These are phyloP conservation scores for Drosophila helvetica DNA, from an alignment of 2,888 invertebrate genomes.

Conservation along the genomic window DNA sequence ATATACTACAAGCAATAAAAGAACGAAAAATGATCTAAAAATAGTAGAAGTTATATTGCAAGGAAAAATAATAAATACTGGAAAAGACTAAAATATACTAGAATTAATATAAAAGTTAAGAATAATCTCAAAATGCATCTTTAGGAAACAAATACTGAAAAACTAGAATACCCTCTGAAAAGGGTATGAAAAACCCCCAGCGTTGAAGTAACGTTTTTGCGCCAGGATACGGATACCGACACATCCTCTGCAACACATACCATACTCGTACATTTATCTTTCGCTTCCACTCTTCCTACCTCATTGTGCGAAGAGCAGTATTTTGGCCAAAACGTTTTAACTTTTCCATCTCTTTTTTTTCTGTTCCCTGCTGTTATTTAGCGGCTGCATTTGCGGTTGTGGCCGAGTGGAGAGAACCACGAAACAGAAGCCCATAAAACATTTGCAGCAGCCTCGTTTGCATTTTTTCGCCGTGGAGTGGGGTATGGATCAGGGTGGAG, in stretches of 20 bases:
- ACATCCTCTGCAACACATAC: slow-evolving; percentile 2
- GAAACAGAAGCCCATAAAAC: slow-evolving; percentile 59
- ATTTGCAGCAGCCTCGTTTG: slow-evolving; percentile 58
- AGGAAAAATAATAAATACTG: too few relatives aligned
- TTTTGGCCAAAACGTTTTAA: slow-evolving; percentile 52
- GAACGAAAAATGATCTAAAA: too few relatives aligned
- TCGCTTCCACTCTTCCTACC: slow-evolving; percentile 9
- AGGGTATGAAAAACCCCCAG: background rate
- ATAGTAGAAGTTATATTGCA: too few relatives aligned
- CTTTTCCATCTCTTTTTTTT: slow-evolving; percentile 34
- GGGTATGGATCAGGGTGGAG: slow-evolving; percentile 1
- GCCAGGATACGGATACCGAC: slow-evolving; percentile 49
- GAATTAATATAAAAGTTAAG: background rate
- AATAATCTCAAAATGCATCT: too few relatives aligned
- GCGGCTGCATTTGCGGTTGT: slow-evolving; percentile 30
- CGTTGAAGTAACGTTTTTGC: slow-evolving; percentile 16
- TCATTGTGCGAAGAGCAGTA: slow-evolving; percentile 16
- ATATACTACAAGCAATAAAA: too few relatives aligned
- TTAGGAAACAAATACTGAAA: background rate
- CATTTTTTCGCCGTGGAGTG: slow-evolving; percentile 31
- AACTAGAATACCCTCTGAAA: background rate
- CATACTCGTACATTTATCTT: background rate
- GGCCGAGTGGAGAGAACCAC: slow-evolving; percentile 17
- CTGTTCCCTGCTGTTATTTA: slow-evolving; percentile 18
- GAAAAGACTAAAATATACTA: background rate